phyloP scores from a whole-genome alignment of 2,888 invertebrate genomes.

The Notodonta ziczac region DNA sequence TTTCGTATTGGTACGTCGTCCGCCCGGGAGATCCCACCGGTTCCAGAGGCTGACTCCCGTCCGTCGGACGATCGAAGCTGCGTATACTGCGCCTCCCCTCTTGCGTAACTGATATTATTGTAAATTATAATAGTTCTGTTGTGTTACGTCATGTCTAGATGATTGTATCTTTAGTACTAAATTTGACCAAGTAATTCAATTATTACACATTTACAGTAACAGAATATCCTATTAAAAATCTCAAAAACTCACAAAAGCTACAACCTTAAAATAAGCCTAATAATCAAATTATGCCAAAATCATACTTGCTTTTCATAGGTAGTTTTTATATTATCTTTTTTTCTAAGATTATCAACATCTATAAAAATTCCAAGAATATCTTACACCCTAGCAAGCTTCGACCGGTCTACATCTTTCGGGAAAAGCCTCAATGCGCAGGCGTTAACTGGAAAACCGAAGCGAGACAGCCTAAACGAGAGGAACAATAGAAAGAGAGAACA shows the following conservation, averaged over 20 bases:
- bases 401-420: conserved; percentile 68
- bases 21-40: conserved; percentile 70
- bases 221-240: neutral
- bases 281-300: neutral
- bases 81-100: conserved; percentile 72
- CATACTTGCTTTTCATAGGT: neutral
- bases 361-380: conserved; percentile 31
- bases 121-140: conserved; percentile 49
- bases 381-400: conserved; percentile 71
- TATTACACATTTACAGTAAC: neutral
- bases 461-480: conserved; percentile 45
- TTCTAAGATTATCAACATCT: conserved; percentile 7
- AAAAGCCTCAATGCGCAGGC: conserved; percentile 71
- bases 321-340: neutral
- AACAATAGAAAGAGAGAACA: conserved; percentile 45
- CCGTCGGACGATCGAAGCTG: conserved; percentile 69
- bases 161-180: neutral
- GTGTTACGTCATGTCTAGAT: conserved; percentile 11
- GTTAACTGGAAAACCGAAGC: conserved; percentile 68
- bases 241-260: neutral
- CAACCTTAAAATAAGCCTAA: neutral
- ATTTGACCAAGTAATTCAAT: neutral
- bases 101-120: conserved; percentile 79
- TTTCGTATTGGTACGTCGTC: conserved; percentile 48
- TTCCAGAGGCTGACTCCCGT: conserved; percentile 75